Percentiles rank a stretch among this genome's conserved stretches.
These are phyloP conservation scores for Rhinichthys klamathensis DNA, from an alignment of 2,113 vertebrate species.

Conservation along the genomic window DNA sequence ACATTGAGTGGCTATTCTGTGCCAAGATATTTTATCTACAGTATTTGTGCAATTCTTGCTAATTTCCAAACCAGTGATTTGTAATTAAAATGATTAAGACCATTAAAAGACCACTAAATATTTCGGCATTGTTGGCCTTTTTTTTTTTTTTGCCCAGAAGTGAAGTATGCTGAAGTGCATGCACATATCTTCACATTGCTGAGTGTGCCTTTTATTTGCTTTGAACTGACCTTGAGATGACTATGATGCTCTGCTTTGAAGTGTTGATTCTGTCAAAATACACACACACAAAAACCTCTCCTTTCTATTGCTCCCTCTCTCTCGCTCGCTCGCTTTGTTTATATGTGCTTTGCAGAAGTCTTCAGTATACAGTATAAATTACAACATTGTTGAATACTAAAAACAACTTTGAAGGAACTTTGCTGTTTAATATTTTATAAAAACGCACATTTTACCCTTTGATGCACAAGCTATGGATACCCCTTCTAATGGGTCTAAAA, in stretches of 20 bases:
- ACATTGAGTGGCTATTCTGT: too few relatives aligned
- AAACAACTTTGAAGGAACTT: background rate
- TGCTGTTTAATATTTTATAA: conserved; percentile 2
- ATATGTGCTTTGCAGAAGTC: background rate
- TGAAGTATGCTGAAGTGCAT: conserved; percentile 30
- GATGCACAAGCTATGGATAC: too few relatives aligned
- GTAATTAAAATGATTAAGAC: too few relatives aligned
- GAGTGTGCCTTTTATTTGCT: conserved; percentile 51
- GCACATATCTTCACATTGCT: conserved; percentile 41
- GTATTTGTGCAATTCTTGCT: too few relatives aligned
- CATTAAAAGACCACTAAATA: too few relatives aligned
- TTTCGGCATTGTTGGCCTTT: too few relatives aligned
- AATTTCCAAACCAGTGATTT: too few relatives aligned
- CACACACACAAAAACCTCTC: background rate
- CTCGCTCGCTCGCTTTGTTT: background rate
- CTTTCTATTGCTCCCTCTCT: background rate
- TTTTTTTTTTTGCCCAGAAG: too few relatives aligned
- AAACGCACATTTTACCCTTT: conserved; percentile 10
- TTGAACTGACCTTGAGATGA: conserved; percentile 59
- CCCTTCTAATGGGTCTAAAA: too few relatives aligned
- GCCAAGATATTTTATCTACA: too few relatives aligned
- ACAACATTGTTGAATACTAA: background rate
- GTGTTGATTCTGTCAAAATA: conserved; percentile 31
- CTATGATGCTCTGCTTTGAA: conserved; percentile 46
- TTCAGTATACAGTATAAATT: background rate